Percentiles rank a stretch among this genome's conserved stretches.
Evolutionary conservation across 2,797 vertebrate species (phyloP).

Genomic region (Setipinna tenuifilis): DNA sequence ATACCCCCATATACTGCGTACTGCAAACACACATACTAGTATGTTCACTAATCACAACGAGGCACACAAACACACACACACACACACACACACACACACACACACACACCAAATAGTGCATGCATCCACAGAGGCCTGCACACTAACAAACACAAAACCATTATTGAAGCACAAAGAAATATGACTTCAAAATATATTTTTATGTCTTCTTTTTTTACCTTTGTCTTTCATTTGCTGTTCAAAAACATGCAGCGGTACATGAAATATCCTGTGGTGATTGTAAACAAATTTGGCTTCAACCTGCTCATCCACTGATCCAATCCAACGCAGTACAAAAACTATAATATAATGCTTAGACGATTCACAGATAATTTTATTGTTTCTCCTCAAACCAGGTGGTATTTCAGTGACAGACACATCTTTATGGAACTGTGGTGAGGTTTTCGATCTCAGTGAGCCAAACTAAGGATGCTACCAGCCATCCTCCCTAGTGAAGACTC

Average conservation of each 20-base stretch:
- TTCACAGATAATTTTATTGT: neutral
- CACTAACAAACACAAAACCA: neutral
- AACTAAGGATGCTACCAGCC: neutral
- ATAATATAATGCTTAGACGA: conserved; percentile 14
- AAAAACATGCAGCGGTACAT: conserved; percentile 32
- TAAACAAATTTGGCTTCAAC: conserved; percentile 31
- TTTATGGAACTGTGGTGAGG: neutral
- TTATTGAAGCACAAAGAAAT: conserved; percentile 44
- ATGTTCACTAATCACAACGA: neutral
- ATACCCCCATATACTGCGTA: conserved; percentile 36
- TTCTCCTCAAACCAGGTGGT: neutral
- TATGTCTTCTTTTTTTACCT: neutral
- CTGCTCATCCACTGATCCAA: conserved; percentile 20
- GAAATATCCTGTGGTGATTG: conserved; percentile 26
- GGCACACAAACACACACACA: conserved; percentile 21
- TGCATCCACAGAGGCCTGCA: conserved; percentile 9
- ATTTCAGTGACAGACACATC: neutral
- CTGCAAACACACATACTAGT: conserved; percentile 10
- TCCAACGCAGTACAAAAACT: conserved; percentile 55
- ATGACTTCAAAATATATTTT: conserved; percentile 16
- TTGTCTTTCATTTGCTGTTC: conserved; percentile 32
- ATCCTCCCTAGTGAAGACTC: conserved; percentile 51
- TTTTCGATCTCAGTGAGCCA: neutral
- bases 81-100: conserved; percentile 27
- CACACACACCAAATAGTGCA: conserved; percentile 38